These are phyloP conservation scores for Meleagris gallopavo DNA, from an alignment of 2,113 vertebrate species.

Conservation along the genomic window DNA sequence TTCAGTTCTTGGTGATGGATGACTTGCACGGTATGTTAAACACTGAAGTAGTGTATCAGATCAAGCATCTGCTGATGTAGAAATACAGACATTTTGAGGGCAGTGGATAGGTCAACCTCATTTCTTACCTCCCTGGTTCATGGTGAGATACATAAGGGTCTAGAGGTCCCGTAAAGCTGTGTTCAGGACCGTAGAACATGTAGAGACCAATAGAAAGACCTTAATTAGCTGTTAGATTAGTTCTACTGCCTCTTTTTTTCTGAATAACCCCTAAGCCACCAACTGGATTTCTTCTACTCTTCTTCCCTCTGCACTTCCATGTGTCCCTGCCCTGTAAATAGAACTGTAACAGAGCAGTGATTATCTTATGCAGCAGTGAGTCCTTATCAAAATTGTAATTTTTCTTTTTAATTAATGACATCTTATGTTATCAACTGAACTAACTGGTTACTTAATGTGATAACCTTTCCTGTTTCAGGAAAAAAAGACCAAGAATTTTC, in stretches of 20 bases:
- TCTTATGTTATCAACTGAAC: not conserved
- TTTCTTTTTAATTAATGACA: not conserved
- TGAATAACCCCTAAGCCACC: not conserved
- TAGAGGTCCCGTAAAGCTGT: not conserved
- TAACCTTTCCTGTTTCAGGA: conserved; percentile 53
- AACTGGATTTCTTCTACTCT: not conserved
- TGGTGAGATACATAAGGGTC: not conserved
- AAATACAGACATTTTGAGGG: not conserved
- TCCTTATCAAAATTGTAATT: not conserved
- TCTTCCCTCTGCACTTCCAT: accelerated
- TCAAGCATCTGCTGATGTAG: not conserved
- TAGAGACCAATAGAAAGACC: not conserved
- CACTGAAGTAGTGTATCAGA: not conserved
- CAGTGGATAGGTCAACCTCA: not conserved
- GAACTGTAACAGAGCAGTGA: not conserved
- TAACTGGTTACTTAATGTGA: not conserved
- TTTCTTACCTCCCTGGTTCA: not conserved
- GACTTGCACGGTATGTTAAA: not conserved
- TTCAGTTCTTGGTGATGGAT: not conserved
- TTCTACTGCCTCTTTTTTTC: not conserved
- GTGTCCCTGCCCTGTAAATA: not conserved
- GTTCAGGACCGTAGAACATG: not conserved
- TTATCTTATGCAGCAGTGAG: not conserved
- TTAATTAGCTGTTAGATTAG: not conserved
- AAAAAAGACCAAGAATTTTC: not conserved